These are phyloP conservation scores for Etheostoma perlongum DNA, from an alignment of 2,797 vertebrate species.

Conservation along the genomic window DNA sequence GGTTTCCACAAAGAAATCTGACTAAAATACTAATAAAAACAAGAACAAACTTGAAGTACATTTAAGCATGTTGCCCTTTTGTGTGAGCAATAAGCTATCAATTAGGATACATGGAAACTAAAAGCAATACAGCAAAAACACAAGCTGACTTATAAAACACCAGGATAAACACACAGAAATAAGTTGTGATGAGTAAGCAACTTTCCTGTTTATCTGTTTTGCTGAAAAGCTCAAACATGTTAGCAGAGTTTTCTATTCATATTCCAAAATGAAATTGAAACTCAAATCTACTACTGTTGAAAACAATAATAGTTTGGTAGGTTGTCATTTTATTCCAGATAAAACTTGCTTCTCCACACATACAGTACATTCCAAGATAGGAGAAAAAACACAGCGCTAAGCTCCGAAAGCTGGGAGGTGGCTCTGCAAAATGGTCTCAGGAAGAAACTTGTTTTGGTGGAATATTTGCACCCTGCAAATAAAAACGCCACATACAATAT, in stretches of 20 bases:
- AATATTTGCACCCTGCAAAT: no score
- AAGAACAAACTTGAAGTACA: neutral
- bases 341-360: neutral
- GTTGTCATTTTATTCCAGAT: neutral
- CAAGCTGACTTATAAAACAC: slow-evolving; percentile 1
- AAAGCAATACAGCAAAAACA: neutral
- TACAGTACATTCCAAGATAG: no score
- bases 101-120: neutral
- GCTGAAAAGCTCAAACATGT: neutral
- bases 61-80: neutral
- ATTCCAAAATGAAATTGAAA: neutral
- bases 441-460: no score
- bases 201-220: slow-evolving; percentile 6
- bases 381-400: no score
- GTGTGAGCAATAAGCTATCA: neutral
- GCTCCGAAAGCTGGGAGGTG: no score
- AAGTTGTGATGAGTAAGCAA: neutral
- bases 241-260: neutral
- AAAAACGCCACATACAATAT: no score
- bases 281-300: neutral
- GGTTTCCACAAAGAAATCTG: neutral
- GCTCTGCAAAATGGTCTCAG: no score
- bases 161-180: neutral
- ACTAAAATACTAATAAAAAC: slow-evolving; percentile 34
- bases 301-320: neutral